Evolutionary conservation across 1,140 invertebrate species (phyloP).

Genomic region (Helicoverpa armigera): DNA sequence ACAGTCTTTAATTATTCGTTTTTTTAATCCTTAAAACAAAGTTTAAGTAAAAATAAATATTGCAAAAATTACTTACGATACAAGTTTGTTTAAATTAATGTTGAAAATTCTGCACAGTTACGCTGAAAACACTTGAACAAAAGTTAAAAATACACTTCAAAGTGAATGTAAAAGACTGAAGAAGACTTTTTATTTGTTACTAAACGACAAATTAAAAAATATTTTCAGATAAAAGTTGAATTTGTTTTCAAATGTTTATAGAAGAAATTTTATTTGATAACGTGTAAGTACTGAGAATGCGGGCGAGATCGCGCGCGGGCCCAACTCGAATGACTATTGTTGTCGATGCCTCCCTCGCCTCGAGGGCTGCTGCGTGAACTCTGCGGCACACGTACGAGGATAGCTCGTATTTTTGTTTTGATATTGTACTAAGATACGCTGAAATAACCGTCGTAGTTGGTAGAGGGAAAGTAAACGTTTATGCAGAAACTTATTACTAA

Average conservation of each 20-base stretch:
- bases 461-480: neutral
- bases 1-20: neutral
- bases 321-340: slow-evolving; percentile 50
- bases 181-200: neutral
- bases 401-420: slow-evolving; percentile 2
- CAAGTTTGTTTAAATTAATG: neutral
- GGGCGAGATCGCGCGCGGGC: slow-evolving; percentile 31
- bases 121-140: slow-evolving; percentile 29
- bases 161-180: slow-evolving; percentile 15
- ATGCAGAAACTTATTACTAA: too few species aligned
- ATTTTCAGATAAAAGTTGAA: neutral
- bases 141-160: slow-evolving; percentile 44
- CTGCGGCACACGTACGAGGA: neutral
- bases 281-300: slow-evolving; percentile 7
- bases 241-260: slow-evolving; percentile 20
- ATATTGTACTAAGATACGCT: neutral
- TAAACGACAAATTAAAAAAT: slow-evolving; percentile 1
- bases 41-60: neutral
- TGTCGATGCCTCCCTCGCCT: slow-evolving; percentile 43
- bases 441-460: neutral
- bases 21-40: neutral
- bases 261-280: neutral
- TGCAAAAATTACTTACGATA: slow-evolving; percentile 29
- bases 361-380: slow-evolving; percentile 38
- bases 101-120: slow-evolving; percentile 3